Base-by-base conservation (phyloP, 1,140 invertebrate species). In the Drosophila bipectinata region DNA sequence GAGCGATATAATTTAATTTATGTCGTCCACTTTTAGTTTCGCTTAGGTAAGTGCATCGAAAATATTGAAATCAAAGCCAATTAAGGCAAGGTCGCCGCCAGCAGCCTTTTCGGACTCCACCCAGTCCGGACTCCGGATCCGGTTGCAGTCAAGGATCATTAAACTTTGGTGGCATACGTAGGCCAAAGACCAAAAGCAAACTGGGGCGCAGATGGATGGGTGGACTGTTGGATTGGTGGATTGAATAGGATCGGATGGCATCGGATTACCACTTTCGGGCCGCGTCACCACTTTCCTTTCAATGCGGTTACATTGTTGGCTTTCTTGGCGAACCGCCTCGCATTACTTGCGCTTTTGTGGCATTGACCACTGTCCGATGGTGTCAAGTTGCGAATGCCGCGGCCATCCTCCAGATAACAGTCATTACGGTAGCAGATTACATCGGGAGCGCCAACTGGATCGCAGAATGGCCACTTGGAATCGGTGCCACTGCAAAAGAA, bases 141-240 rank as follows among this genome's bases (percentile, higher is more conserved):
- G 78, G 74, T 78, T 88, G 83, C 71, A 79, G 83, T 88, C 84
- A 87, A 83, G 83, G 83, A 87, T 88, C 83, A 87, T 87, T 87
- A 87, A 88, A 87, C 83, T 83, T 69, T 18, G 26, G 55, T 44
- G 61, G 55, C 55, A 64, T 59, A 56, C 68, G 34, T 41, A 58
- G 26, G 56, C 53, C 37, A 71, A 41, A 47, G 14, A 49, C 26
- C 39, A 61, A 9, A 28, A 37, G 28, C 21, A 48, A 69, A 51
- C 59, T 75, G 74, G 67, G 57, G 44, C 67, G 51, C 30, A 18
- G 30, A 53, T 53, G 51, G 51, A n/a, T 24, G 54, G 44, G n/a
- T 21, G 5, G 28, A 18, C 30, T 10, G 32, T 15, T 41, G 21
- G 48, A 7, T 34, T 24, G 54, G 14, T 5, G 7, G 61, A 7